Conservation (phyloP, 1,140 invertebrate genomes). For the Drosophila melanica region DNA sequence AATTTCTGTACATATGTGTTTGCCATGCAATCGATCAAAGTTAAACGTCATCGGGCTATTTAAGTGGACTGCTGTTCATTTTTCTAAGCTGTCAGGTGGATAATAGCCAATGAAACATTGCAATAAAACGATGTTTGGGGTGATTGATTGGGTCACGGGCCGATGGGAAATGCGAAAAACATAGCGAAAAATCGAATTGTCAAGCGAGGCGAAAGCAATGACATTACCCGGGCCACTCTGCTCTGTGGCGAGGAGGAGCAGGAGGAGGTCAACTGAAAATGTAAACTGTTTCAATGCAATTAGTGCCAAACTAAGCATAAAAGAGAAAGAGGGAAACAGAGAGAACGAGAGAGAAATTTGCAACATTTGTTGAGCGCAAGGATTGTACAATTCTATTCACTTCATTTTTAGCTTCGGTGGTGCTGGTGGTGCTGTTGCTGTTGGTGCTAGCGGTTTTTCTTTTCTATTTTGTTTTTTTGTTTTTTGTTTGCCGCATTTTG, state of each 20-base stretch:
- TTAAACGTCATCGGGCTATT: slow-evolving; percentile 34
- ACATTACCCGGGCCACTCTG: background rate
- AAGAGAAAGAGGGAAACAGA: background rate
- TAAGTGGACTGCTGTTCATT: slow-evolving; percentile 32
- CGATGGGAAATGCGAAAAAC: slow-evolving; percentile 2
- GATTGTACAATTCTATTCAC: background rate
- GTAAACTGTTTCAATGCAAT: slow-evolving; percentile 25
- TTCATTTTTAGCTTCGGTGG: background rate
- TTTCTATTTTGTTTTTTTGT: too few relatives aligned
- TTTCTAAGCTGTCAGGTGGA: slow-evolving; percentile 31
- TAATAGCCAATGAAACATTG: slow-evolving; percentile 40
- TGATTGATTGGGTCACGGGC: slow-evolving; percentile 33
- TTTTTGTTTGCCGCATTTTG: slow-evolving; percentile 6
- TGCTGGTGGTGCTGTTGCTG: background rate
- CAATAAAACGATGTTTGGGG: slow-evolving; percentile 3
- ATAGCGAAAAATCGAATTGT: slow-evolving; percentile 22
- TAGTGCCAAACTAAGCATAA: slow-evolving; percentile 7
- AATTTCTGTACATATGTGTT: background rate
- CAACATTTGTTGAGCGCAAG: background rate
- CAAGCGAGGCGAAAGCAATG: slow-evolving; percentile 6
- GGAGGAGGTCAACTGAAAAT: slow-evolving; percentile 7
- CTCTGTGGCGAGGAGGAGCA: background rate
- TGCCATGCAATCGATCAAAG: slow-evolving; percentile 32
- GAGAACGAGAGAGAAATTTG: background rate
- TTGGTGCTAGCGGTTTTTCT: background rate